Evolutionary conservation across 1,140 invertebrate species (phyloP).

Genomic region (Gonatopus flavifemur): DNA sequence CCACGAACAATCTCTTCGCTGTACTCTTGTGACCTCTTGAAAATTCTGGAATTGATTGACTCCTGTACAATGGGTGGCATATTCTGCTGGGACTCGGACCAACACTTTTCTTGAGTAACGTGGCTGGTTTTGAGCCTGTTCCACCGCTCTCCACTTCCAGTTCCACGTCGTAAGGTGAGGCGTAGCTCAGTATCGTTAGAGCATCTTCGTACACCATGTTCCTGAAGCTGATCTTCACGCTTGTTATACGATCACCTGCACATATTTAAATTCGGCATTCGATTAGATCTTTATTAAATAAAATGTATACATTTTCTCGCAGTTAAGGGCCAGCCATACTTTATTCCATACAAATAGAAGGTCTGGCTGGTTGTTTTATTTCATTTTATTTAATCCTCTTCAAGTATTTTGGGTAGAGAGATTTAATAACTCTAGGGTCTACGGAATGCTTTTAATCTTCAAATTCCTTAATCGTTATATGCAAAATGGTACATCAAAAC

Average conservation of each 20-base stretch:
- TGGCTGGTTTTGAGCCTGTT: constrained; percentile 59
- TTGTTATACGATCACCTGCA: constrained; percentile 83
- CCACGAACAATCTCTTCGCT: constrained; percentile 55
- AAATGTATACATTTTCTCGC: too few species aligned
- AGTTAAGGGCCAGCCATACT: too few species aligned
- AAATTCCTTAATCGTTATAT: too few species aligned
- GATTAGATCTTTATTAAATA: too few species aligned
- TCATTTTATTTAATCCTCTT: too few species aligned
- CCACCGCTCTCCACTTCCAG: constrained; percentile 67
- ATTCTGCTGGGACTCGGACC: constrained; percentile 60
- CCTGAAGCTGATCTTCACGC: constrained; percentile 81
- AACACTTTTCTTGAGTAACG: constrained; percentile 54
- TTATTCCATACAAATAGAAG: too few species aligned
- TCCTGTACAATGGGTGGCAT: constrained; percentile 69
- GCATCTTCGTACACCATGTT: constrained; percentile 91
- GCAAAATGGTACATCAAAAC: too few species aligned
- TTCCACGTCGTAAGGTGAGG: constrained; percentile 86
- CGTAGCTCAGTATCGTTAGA: constrained; percentile 83
- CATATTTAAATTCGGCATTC: not conserved
- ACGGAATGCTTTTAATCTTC: too few species aligned
- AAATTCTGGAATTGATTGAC: constrained; percentile 69
- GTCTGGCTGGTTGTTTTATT: too few species aligned
- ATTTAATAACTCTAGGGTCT: too few species aligned
- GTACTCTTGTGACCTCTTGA: constrained; percentile 53
- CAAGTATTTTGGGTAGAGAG: too few species aligned